phyloP scores from a whole-genome alignment of 2,888 invertebrate genomes.

The Neoascia interrupta region DNA sequence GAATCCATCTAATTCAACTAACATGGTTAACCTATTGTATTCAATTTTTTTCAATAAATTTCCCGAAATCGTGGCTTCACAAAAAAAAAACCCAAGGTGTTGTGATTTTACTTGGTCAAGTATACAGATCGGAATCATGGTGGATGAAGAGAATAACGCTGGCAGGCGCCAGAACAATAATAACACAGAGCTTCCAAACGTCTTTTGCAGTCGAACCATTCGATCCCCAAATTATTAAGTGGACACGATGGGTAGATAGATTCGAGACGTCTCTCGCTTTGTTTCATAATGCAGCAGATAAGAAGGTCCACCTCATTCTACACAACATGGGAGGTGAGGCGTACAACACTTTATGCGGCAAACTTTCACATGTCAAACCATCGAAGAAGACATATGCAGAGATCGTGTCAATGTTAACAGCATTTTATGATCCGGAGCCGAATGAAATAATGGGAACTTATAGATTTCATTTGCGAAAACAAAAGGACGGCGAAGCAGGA shows the following conservation, averaged over 20 bases:
- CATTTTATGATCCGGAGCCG: neutral
- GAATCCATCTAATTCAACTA: too few species aligned
- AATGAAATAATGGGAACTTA: neutral
- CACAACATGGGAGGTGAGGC: neutral
- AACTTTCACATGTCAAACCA: slow-evolving; percentile 2
- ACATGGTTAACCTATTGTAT: too few species aligned
- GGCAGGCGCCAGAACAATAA: neutral
- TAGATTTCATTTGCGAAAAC: neutral
- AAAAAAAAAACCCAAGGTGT: too few species aligned
- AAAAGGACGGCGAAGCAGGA: neutral
- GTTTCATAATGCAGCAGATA: neutral
- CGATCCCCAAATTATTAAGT: slow-evolving; percentile 8
- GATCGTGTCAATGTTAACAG: neutral
- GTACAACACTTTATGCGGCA: neutral
- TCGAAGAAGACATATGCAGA: neutral
- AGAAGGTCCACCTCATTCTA: neutral
- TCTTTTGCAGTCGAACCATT: slow-evolving; percentile 7
- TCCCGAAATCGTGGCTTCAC: too few species aligned
- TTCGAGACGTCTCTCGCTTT: slow-evolving; percentile 13
- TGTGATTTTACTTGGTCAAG: slow-evolving; percentile 5
- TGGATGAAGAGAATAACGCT: neutral
- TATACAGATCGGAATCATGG: neutral
- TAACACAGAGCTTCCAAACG: neutral
- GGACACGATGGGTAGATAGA: slow-evolving; percentile 23
- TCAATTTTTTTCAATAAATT: too few species aligned